Evolutionary conservation across 1,140 invertebrate species (phyloP).

Genomic region (Zaprionus nigranus): DNA sequence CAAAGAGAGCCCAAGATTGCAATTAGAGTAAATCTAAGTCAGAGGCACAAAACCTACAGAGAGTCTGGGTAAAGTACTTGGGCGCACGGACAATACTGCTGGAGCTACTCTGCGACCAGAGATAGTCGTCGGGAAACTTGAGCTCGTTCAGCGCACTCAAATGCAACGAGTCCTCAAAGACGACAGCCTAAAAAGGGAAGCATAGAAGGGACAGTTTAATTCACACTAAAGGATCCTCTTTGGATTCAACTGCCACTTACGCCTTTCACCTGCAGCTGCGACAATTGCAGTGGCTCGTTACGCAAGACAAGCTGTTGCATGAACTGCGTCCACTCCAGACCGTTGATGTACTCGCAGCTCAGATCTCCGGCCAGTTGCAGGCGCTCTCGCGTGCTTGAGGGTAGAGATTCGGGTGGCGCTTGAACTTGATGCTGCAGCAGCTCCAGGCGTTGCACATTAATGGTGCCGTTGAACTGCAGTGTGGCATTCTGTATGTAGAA

Average conservation of each 20-base stretch:
- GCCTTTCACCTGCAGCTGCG: slow-evolving; percentile 82
- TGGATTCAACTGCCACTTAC: slow-evolving; percentile 72
- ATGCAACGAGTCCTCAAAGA: slow-evolving; percentile 67
- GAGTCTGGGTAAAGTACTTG: slow-evolving; percentile 81
- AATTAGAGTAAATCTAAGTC: background rate
- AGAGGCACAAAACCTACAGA: slow-evolving; percentile 40
- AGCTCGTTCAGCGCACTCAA: slow-evolving; percentile 84
- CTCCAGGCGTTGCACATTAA: slow-evolving; percentile 58
- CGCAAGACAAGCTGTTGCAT: slow-evolving; percentile 82
- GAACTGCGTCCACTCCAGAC: slow-evolving; percentile 74
- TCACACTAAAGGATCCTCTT: background rate
- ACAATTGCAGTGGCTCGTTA: slow-evolving; percentile 73
- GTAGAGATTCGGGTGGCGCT: slow-evolving; percentile 16
- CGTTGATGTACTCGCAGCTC: slow-evolving; percentile 75
- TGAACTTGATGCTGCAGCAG: slow-evolving; percentile 31
- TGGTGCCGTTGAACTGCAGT: slow-evolving; percentile 54
- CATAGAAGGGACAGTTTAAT: background rate
- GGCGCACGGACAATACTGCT: slow-evolving; percentile 68
- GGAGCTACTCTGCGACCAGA: slow-evolving; percentile 74
- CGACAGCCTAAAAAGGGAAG: slow-evolving; percentile 67
- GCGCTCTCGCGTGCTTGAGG: slow-evolving; percentile 29
- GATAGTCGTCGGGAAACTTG: slow-evolving; percentile 85
- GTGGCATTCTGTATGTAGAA: slow-evolving; percentile 68
- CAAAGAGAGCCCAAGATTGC: background rate
- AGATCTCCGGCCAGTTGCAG: slow-evolving; percentile 56